Percentiles rank a stretch among this genome's conserved stretches.
Conservation (phyloP, 2,113 vertebrate species). For the Sminthopsis crassicaudata region DNA sequence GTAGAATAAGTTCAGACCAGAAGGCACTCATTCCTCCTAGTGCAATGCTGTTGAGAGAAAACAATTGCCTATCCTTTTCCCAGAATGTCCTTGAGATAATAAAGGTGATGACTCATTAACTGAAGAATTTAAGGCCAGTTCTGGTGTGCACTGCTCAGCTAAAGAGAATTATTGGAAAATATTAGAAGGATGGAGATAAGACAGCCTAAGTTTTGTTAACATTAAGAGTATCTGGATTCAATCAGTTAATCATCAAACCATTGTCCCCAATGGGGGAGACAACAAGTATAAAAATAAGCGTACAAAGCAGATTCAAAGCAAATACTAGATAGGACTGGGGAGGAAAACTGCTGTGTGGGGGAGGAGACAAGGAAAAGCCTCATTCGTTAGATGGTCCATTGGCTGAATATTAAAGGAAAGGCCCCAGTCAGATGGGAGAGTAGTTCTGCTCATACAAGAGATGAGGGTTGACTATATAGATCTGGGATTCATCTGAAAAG, state of each 20-base stretch:
- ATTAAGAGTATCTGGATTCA: not conserved
- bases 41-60: not conserved
- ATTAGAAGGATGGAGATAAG: not conserved
- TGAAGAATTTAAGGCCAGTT: not conserved
- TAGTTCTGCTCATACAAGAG: not conserved
- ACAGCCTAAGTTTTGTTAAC: not conserved
- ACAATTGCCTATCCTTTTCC: constrained; percentile 4
- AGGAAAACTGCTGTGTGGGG: not conserved
- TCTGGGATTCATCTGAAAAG: not conserved
- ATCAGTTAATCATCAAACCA: not conserved
- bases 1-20: not conserved
- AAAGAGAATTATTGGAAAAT: not conserved
- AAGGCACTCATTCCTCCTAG: not conserved
- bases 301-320: not conserved
- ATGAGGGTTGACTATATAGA: not conserved
- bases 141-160: not conserved
- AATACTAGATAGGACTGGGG: not conserved
- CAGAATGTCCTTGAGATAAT: not conserved
- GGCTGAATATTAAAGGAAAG: not conserved
- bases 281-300: not conserved
- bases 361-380: not conserved
- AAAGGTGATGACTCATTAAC: not conserved
- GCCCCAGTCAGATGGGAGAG: not conserved
- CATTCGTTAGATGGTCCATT: not conserved
- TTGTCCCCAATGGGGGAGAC: not conserved